phyloP scores from a whole-genome alignment of 1,140 invertebrate species.

The Tetragonula clypearis region DNA sequence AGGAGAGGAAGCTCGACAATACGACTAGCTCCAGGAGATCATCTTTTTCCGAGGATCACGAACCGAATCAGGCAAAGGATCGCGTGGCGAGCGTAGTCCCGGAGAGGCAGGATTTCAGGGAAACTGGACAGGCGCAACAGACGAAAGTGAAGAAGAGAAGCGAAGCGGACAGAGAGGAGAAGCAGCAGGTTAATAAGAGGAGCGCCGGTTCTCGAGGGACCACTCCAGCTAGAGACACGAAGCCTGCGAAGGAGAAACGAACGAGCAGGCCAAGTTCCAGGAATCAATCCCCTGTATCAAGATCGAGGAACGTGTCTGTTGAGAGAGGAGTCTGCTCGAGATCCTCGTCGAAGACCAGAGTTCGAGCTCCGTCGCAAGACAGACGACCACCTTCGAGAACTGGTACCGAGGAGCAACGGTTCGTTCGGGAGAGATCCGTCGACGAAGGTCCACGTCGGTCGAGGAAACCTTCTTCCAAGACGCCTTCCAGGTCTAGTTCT shows the following conservation, averaged over 20 bases:
- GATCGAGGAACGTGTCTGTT: conserved; percentile 67
- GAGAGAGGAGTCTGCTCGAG: conserved; percentile 66
- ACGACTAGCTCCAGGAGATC: conserved; percentile 48
- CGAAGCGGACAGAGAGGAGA: not conserved
- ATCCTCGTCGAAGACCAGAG: conserved; percentile 66
- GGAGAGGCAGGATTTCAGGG: not conserved
- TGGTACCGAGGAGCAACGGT: conserved; percentile 44
- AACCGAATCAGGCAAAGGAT: not conserved
- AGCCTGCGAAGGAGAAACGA: conserved; percentile 27
- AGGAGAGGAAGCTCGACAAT: conserved; percentile 32
- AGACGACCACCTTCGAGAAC: conserved; percentile 58
- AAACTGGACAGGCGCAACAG: not conserved
- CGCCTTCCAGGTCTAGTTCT: conserved; percentile 67
- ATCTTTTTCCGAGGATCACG: conserved; percentile 52
- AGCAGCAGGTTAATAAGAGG: conserved; percentile 12
- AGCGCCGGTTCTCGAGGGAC: conserved; percentile 49
- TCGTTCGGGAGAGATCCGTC: conserved; percentile 26
- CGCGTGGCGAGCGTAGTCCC: not conserved
- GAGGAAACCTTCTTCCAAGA: conserved; percentile 21
- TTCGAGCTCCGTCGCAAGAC: conserved; percentile 52
- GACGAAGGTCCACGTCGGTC: conserved; percentile 35
- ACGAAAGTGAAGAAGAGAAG: not conserved
- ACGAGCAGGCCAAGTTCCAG: conserved; percentile 47
- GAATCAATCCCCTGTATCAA: conserved; percentile 64
- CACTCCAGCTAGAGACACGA: conserved; percentile 56